phyloP scores from a whole-genome alignment of 2,797 vertebrate genomes.

The Tauraco hartlaubi region DNA sequence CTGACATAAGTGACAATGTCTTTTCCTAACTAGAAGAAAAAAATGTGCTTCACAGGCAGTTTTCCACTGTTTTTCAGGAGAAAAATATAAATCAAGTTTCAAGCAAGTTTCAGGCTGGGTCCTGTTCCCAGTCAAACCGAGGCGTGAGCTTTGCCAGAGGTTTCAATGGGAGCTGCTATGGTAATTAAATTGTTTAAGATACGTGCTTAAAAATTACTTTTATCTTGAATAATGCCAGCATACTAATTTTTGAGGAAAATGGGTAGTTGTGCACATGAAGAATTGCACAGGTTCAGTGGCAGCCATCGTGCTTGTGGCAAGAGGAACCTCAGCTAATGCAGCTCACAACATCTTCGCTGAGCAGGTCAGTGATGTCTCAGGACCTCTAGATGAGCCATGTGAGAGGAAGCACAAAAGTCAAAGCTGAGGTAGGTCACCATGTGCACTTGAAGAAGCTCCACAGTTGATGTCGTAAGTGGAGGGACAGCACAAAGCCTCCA shows the following conservation, averaged over 20 bases:
- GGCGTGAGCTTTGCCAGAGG: not conserved
- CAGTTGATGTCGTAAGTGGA: not conserved
- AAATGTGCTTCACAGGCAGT: not conserved
- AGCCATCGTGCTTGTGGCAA: accelerated
- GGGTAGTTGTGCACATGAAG: not conserved
- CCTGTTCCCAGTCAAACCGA: not conserved
- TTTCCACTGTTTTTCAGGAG: not conserved
- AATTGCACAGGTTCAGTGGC: not conserved
- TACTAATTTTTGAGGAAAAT: not conserved
- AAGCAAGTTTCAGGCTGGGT: not conserved
- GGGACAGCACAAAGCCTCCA: not conserved
- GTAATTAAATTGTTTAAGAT: not conserved
- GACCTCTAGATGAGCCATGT: not conserved
- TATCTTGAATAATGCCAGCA: not conserved
- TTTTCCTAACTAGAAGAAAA: not conserved
- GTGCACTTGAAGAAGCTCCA: accelerated
- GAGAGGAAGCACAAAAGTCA: not conserved
- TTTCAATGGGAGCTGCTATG: not conserved
- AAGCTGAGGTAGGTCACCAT: not conserved
- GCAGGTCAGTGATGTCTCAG: not conserved
- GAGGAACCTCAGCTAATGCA: not conserved
- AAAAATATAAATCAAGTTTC: not conserved
- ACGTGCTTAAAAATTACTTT: not conserved
- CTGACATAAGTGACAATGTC: not conserved
- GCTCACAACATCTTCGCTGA: not conserved